Conservation (phyloP, 2,888 invertebrate species). For the Drosophila gaucha region DNA sequence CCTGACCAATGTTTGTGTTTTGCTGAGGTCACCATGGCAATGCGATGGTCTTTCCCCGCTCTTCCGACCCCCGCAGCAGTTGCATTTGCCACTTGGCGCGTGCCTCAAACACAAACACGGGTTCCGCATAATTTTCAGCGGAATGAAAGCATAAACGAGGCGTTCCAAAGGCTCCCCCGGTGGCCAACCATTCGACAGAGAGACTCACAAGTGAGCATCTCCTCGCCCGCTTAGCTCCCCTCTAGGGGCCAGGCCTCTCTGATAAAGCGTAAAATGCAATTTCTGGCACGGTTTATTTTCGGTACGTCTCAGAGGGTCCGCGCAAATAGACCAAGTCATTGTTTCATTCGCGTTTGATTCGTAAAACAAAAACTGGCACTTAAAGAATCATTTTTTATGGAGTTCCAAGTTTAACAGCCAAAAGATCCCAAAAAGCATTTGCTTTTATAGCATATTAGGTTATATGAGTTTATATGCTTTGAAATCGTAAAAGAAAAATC, state of each 20-base stretch:
- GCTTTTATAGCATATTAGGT: slow-evolving; percentile 50
- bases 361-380: slow-evolving; percentile 32
- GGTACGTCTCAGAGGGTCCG: slow-evolving; percentile 22
- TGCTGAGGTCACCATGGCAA: slow-evolving; percentile 74
- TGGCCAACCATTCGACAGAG: slow-evolving; percentile 48
- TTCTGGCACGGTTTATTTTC: slow-evolving; percentile 69
- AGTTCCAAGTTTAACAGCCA: slow-evolving; percentile 8
- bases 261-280: slow-evolving; percentile 52
- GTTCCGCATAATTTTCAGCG: slow-evolving; percentile 76
- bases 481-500: slow-evolving; percentile 23
- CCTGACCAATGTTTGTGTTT: slow-evolving; percentile 76
- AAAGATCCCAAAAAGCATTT: slow-evolving; percentile 15
- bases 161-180: slow-evolving; percentile 62
- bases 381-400: slow-evolving; percentile 21
- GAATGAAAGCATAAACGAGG: slow-evolving; percentile 77
- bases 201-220: slow-evolving; percentile 9
- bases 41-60: slow-evolving; percentile 25
- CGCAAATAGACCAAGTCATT: slow-evolving; percentile 42
- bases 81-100: slow-evolving; percentile 59
- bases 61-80: slow-evolving; percentile 11
- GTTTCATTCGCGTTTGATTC: slow-evolving; percentile 47
- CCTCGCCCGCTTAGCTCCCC: not conserved
- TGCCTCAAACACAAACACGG: slow-evolving; percentile 73
- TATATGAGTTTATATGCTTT: slow-evolving; percentile 29
- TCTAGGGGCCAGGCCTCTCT: slow-evolving; percentile 14